Evolutionary conservation across 2,797 vertebrate species (phyloP).

Genomic region (Hapalemur alaotrensis): DNA sequence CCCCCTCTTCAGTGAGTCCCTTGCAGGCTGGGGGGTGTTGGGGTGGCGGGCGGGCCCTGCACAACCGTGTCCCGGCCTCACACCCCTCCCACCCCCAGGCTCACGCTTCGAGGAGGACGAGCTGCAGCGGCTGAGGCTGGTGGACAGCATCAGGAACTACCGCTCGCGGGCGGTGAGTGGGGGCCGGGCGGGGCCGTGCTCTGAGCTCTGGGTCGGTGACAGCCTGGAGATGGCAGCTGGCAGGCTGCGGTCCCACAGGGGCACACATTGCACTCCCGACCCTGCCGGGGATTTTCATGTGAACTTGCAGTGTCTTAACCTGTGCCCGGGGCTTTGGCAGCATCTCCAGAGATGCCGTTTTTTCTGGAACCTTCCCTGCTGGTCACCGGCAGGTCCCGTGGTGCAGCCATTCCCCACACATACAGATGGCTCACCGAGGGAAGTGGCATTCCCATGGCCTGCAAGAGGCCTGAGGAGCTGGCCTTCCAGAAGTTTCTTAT

Average conservation of each 20-base stretch:
- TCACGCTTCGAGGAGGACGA: conserved; percentile 89
- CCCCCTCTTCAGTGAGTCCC: conserved; percentile 91
- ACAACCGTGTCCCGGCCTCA: neutral
- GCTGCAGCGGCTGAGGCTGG: conserved; percentile 91
- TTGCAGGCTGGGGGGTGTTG: fast-evolving
- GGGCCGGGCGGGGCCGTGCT: fast-evolving
- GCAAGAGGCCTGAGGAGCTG: neutral
- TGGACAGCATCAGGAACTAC: conserved; percentile 93
- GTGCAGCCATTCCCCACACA: neutral
- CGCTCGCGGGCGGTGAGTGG: conserved; percentile 92
- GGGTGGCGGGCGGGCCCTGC: fast-evolving
- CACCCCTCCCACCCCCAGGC: conserved; percentile 78
- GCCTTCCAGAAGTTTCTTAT: neutral
- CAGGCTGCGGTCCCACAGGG: fast-evolving
- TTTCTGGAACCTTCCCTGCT: neutral
- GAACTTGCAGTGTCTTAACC: neutral
- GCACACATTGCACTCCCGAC: no score
- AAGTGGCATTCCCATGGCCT: fast-evolving
- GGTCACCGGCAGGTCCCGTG: fast-evolving
- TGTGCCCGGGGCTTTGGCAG: no score
- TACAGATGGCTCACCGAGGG: neutral
- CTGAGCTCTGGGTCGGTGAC: conserved; percentile 71
- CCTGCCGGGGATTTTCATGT: neutral
- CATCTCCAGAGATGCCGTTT: neutral
- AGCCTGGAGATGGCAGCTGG: neutral